phyloP scores from a whole-genome alignment of 2,888 invertebrate genomes.

The Petrolisthes cinctipes region DNA sequence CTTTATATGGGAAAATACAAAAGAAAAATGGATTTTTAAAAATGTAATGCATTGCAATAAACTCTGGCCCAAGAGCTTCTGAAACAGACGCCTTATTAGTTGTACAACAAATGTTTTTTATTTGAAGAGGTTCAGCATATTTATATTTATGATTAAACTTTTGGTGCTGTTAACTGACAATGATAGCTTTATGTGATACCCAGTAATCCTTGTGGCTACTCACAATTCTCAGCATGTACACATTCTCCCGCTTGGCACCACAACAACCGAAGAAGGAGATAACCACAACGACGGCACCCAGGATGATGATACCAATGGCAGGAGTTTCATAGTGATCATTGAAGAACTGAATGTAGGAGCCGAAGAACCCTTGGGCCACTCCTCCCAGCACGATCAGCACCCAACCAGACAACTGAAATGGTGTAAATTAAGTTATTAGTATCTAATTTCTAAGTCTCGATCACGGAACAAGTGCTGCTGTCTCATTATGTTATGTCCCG shows the following conservation, averaged over 20 bases:
- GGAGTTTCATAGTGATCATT: constrained; percentile 47
- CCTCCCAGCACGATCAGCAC: constrained; percentile 50
- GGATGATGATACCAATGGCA: constrained; percentile 59
- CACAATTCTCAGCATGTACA: constrained; percentile 58
- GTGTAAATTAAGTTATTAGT: no score
- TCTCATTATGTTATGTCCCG: neutral
- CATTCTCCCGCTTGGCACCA: constrained; percentile 58
- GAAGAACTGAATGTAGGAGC: constrained; percentile 54
- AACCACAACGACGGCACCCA: constrained; percentile 53
- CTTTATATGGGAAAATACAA: no score
- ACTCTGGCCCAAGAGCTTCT: no score
- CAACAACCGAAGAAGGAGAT: constrained; percentile 63
- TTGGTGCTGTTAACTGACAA: no score
- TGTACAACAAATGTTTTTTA: no score
- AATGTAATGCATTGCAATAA: no score
- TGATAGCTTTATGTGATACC: no score
- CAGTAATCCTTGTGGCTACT: constrained; percentile 7
- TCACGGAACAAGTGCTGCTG: neutral
- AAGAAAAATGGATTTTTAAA: no score
- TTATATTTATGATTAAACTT: no score
- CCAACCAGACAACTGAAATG: constrained; percentile 48
- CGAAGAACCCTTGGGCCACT: constrained; percentile 58
- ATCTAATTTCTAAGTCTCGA: neutral
- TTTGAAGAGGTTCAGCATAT: no score
- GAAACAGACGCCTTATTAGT: no score